Base-by-base conservation (phyloP, 2,797 vertebrate genomes). In the Sebastes matsubarae region DNA sequence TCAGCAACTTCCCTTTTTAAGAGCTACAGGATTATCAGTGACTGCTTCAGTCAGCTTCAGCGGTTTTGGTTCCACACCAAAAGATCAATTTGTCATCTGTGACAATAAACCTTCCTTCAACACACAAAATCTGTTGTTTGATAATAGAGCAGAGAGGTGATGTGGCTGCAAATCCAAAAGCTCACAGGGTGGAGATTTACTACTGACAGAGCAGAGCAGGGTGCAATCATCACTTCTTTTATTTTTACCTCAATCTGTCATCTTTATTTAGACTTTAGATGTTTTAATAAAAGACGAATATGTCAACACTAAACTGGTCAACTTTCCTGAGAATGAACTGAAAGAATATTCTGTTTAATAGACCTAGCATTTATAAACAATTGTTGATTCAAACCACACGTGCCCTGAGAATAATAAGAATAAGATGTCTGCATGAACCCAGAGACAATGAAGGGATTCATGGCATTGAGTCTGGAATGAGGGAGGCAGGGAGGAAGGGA, bases 401-500 rank as follows among this genome's bases (percentile, higher is more conserved):
- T 29, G 22, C 8, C 8, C 18, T 27, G 18, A 30, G 2, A 20
- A n/a, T 18, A 74, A 69, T 30, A 1, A 55, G 10, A 66, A 7
- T 2, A 20, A n/a, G 14, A 61, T 3, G 30, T 54, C 22, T 2
- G 32, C 34, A 16, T 18, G 22, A 75, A 52, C 29, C 4, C 57
- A 4, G 22, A 75, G 3, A 79, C 82, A 84, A 77, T 32, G 72
- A 36, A 7, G 36, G 32, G 30, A 68, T 71, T 84, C 80, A 75
- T 2, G 0, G 55, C 29, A 2, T 64, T 61, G 18, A 65, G 52
- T 7, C 8, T 57, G 80, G 80, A 78, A 78, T 71, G 82, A 87
- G 24, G 60, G 34, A 79, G 61, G 38, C 16, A 87, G 24, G 60
- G 34, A 79, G 61, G 38, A 20, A 27, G 52, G 30, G 36, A 42